Conservation (phyloP, 2,113 vertebrate species). For the Corythoichthys intestinalis region DNA sequence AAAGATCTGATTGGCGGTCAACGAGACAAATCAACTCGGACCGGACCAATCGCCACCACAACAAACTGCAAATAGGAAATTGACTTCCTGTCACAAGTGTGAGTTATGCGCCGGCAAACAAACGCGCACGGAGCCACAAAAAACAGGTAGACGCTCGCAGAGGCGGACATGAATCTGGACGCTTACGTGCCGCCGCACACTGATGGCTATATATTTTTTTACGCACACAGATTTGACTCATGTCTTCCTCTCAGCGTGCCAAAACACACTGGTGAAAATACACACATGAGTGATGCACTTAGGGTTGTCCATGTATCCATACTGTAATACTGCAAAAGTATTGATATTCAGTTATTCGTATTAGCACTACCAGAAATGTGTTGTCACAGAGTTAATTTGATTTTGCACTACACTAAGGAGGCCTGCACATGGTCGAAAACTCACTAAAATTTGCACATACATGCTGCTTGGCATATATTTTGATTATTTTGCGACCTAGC, state of each 20-base stretch:
- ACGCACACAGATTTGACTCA: constrained; percentile 26
- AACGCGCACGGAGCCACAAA: constrained; percentile 17
- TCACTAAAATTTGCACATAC: no score
- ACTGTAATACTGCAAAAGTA: no score
- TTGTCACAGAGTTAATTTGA: no score
- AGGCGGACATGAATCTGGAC: constrained; percentile 18
- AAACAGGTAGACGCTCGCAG: neutral
- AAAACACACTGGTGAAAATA: neutral
- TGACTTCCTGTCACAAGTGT: constrained; percentile 58
- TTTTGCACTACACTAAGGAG: no score
- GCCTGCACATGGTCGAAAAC: no score
- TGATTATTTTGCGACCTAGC: no score
- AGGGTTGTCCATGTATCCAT: no score
- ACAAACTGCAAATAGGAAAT: constrained; percentile 66
- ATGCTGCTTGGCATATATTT: no score
- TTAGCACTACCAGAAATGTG: no score
- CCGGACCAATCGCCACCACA: constrained; percentile 49
- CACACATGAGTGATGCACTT: neutral
- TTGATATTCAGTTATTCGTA: no score
- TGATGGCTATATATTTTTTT: constrained; percentile 15
- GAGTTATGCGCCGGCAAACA: constrained; percentile 40
- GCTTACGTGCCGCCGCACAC: neutral
- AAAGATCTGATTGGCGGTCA: constrained; percentile 38
- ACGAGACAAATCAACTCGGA: constrained; percentile 50
- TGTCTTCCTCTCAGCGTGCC: constrained; percentile 22